Percentiles rank a stretch among this genome's conserved stretches.
These are phyloP conservation scores for Epistrophella euchroma DNA, from an alignment of 2,888 invertebrate species.

Conservation along the genomic window DNA sequence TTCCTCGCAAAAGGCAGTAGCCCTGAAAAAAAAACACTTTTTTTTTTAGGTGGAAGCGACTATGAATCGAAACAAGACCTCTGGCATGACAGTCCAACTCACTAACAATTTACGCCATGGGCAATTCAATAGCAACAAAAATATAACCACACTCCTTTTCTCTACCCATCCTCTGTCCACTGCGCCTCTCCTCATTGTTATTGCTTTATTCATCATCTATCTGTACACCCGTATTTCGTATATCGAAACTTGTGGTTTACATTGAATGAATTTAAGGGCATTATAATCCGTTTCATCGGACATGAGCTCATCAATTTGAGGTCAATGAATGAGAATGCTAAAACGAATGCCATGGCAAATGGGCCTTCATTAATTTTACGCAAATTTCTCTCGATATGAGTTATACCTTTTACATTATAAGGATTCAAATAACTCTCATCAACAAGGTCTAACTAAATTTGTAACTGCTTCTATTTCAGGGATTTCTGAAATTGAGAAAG, in stretches of 20 bases:
- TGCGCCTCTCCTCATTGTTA: neutral
- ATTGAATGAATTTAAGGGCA: constrained; percentile 19
- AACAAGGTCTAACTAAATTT: constrained; percentile 32
- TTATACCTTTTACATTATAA: neutral
- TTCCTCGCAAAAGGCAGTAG: too few relatives aligned
- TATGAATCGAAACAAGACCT: too few relatives aligned
- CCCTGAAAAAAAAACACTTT: too few relatives aligned
- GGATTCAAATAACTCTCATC: constrained; percentile 38
- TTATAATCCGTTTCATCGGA: constrained; percentile 42
- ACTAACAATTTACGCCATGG: too few relatives aligned
- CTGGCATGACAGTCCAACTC: too few relatives aligned
- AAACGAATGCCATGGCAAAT: constrained; percentile 32
- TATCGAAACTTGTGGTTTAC: constrained; percentile 10
- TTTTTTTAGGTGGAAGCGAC: too few relatives aligned
- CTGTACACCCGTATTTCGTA: neutral
- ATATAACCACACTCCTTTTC: neutral
- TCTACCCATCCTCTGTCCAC: neutral
- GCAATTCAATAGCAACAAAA: too few relatives aligned
- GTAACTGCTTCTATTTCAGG: constrained; percentile 30
- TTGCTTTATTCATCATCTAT: neutral
- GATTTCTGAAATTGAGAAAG: constrained; percentile 11
- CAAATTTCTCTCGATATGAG: constrained; percentile 35
- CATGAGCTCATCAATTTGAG: constrained; percentile 40
- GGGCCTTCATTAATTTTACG: constrained; percentile 40
- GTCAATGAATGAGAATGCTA: constrained; percentile 36